These are phyloP conservation scores for Sander vitreus DNA, from an alignment of 2,113 vertebrate genomes.

Conservation along the genomic window DNA sequence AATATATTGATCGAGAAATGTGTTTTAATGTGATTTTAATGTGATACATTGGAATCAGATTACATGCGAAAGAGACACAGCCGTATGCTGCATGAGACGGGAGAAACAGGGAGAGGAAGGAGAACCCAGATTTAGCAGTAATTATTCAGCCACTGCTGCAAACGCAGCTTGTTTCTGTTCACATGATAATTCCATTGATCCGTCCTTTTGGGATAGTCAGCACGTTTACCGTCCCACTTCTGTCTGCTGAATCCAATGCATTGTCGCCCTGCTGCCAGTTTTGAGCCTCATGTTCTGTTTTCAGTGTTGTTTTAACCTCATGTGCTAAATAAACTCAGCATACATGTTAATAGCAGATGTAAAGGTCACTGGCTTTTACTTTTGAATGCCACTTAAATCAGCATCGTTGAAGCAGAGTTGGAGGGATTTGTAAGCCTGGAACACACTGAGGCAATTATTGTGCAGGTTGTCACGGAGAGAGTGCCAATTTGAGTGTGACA, in stretches of 20 bases:
- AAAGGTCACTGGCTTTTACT: neutral
- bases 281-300: neutral
- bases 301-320: neutral
- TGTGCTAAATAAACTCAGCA: neutral
- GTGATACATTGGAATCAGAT: neutral
- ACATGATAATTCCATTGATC: conserved; percentile 13
- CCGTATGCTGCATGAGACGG: neutral
- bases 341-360: neutral
- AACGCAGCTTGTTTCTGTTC: conserved; percentile 18
- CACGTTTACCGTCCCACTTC: conserved; percentile 7
- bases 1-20: neutral
- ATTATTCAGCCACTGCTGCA: conserved; percentile 23
- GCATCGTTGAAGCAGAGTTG: neutral
- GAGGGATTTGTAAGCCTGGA: neutral
- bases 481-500: conserved; percentile 2
- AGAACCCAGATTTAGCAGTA: neutral
- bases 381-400: neutral
- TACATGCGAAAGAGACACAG: neutral
- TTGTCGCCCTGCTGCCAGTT: neutral
- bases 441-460: neutral
- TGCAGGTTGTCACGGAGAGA: conserved; percentile 37
- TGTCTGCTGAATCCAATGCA: neutral
- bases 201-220: conserved; percentile 10
- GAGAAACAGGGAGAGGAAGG: no score
- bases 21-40: neutral